phyloP scores from a whole-genome alignment of 2,888 invertebrate species.

The Pyrrhosoma nymphula region DNA sequence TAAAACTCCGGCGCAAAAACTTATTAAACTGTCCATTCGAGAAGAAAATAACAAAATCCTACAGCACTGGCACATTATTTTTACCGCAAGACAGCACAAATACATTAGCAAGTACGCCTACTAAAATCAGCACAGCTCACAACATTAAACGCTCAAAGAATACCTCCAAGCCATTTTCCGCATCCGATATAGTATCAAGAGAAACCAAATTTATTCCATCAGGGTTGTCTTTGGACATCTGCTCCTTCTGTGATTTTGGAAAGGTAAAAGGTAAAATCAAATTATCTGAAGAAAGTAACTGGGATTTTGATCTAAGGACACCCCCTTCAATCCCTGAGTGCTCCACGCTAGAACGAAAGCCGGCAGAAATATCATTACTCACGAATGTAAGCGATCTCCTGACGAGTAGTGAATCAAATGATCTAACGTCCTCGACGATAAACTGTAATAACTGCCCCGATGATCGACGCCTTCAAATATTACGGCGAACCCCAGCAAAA shows the following conservation, averaged over 20 bases:
- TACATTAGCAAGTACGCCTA: background rate
- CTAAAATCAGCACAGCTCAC: background rate
- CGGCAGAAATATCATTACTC: background rate
- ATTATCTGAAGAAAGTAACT: background rate
- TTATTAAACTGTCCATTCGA: background rate
- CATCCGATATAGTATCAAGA: background rate
- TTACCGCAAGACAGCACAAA: background rate
- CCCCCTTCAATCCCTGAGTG: background rate
- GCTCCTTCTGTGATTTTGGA: background rate
- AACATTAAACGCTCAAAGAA: background rate
- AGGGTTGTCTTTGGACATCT: background rate
- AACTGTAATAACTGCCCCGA: background rate
- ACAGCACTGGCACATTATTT: conserved; percentile 30
- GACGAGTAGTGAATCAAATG: background rate
- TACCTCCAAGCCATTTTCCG: background rate
- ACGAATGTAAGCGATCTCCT: background rate
- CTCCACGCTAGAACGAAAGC: background rate
- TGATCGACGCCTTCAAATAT: background rate
- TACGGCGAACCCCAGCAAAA: background rate
- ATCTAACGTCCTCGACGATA: background rate
- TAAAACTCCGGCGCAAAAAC: background rate
- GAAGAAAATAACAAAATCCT: background rate
- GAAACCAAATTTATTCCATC: background rate
- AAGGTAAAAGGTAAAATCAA: background rate
- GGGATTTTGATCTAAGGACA: background rate